These are phyloP conservation scores for Nephrotoma flavescens DNA, from an alignment of 2,888 invertebrate species.

Conservation along the genomic window DNA sequence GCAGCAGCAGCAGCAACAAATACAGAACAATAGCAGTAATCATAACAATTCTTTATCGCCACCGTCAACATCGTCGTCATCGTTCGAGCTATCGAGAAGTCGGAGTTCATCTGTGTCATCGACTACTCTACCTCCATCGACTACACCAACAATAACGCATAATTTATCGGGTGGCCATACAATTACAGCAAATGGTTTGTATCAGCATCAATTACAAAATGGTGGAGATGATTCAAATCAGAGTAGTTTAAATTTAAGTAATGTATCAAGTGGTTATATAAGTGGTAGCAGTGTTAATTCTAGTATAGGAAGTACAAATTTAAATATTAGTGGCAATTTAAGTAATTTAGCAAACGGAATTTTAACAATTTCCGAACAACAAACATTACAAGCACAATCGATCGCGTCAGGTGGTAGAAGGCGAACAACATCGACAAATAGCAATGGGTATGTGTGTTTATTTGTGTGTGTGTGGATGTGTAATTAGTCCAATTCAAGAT, in stretches of 20 bases:
- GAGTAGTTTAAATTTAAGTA: constrained; percentile 19
- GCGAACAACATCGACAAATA: constrained; percentile 31
- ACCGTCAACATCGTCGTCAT: constrained; percentile 8
- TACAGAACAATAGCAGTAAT: not conserved
- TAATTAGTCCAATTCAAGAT: not conserved
- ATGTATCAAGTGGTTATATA: constrained; percentile 18
- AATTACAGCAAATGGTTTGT: not conserved
- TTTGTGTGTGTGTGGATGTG: not conserved
- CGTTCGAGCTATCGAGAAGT: constrained; percentile 7
- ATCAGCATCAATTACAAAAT: not conserved
- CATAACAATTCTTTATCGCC: constrained; percentile 3
- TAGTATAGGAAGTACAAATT: constrained; percentile 11
- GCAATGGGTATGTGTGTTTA: constrained; percentile 24
- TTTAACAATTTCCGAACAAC: constrained; percentile 4
- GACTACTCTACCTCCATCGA: constrained; percentile 13
- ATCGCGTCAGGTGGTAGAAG: constrained; percentile 19
- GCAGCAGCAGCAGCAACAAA: constrained; percentile 1
- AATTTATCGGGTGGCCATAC: constrained; percentile 9
- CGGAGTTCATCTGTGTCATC: constrained; percentile 8
- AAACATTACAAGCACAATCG: constrained; percentile 5
- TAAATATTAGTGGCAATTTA: constrained; percentile 1
- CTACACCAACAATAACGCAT: constrained; percentile 16
- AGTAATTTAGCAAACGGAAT: not conserved
- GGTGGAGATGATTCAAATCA: constrained; percentile 18
- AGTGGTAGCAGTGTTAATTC: constrained; percentile 17